These are phyloP conservation scores for Aramus guarauna DNA, from an alignment of 2,113 vertebrate species.

Conservation along the genomic window DNA sequence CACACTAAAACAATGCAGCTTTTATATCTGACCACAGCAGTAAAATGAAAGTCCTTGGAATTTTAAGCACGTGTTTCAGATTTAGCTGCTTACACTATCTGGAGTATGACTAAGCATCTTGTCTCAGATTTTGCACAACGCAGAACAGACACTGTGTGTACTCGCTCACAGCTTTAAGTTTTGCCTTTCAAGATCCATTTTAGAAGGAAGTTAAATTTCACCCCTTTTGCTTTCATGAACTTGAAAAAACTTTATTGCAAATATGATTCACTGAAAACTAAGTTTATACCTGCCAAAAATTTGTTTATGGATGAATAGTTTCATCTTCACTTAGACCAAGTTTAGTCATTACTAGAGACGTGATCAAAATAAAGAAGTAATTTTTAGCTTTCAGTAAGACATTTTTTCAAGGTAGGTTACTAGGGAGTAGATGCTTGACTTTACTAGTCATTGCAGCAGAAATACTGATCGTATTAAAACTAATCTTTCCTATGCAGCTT, in stretches of 20 bases:
- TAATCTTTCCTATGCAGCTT: neutral
- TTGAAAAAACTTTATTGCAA: neutral
- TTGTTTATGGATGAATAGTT: neutral
- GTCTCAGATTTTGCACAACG: constrained; percentile 23
- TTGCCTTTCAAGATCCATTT: neutral
- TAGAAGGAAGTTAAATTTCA: neutral
- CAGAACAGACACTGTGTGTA: constrained; percentile 22
- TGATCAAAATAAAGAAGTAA: neutral
- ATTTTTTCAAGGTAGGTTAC: neutral
- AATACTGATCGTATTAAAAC: neutral
- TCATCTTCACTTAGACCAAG: neutral
- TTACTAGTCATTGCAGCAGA: neutral
- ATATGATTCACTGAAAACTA: neutral
- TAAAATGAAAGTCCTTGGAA: constrained; percentile 61
- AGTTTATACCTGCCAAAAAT: neutral
- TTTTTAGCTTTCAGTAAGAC: neutral
- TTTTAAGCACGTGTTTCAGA: constrained; percentile 64
- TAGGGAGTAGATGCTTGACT: neutral
- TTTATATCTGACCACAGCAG: constrained; percentile 39
- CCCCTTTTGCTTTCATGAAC: neutral
- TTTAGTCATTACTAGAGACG: neutral
- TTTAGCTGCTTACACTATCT: constrained; percentile 62
- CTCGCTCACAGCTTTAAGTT: neutral
- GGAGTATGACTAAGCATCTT: constrained; percentile 70
- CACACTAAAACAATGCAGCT: constrained; percentile 39